Evolutionary conservation across 35 echinoderm and acorn worm genomes (phyloP).

Genomic region (Chiridota heheva): DNA sequence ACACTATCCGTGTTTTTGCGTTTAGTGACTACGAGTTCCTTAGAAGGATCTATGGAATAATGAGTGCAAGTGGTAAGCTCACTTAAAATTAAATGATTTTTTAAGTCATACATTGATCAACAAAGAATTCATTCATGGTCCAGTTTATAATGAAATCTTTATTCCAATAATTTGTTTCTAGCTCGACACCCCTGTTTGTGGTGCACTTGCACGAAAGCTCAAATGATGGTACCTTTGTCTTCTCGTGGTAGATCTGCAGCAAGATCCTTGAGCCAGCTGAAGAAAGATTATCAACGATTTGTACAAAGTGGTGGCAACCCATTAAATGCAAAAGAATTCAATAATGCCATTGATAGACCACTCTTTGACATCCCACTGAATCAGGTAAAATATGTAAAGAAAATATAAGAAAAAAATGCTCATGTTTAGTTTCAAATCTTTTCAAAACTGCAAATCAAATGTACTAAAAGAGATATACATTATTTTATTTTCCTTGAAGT

Average conservation of each 20-base stretch:
- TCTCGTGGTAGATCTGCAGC: background rate
- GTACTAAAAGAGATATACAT: too few species aligned
- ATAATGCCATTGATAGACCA: too few species aligned
- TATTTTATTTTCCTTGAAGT: too few species aligned
- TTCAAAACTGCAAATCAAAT: too few species aligned
- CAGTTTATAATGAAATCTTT: too few species aligned
- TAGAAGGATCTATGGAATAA: conserved; percentile 46
- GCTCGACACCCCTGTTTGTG: conserved; percentile 50
- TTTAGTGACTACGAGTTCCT: conserved; percentile 67
- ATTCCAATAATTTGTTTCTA: background rate
- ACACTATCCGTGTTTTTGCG: conserved; percentile 22
- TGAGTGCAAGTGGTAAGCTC: conserved; percentile 57
- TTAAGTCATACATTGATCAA: too few species aligned
- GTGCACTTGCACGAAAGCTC: background rate
- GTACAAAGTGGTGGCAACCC: background rate
- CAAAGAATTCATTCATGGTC: too few species aligned
- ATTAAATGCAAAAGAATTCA: conserved; percentile 10
- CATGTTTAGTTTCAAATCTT: too few species aligned
- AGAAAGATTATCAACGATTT: conserved; percentile 6
- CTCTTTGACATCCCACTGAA: conserved; percentile 28
- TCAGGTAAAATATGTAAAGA: conserved; percentile 5
- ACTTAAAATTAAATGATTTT: background rate
- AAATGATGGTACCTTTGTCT: background rate
- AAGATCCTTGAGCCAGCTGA: background rate
- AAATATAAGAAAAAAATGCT: too few species aligned